Base-by-base conservation (phyloP, 2,888 invertebrate species). In the Pedicia rivosa region DNA sequence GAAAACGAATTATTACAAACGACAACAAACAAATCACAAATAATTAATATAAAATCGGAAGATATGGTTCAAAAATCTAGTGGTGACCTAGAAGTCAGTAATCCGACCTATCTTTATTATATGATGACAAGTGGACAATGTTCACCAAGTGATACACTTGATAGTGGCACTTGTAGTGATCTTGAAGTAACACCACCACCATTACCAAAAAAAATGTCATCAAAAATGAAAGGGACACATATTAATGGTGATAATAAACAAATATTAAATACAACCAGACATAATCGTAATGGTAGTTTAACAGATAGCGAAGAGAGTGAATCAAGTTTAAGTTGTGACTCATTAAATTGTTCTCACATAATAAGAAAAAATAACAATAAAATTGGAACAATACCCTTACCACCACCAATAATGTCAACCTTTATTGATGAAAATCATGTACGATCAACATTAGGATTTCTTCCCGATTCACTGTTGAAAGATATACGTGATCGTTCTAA, bases 91-190 rank as follows among this genome's bases (percentile, higher is more conserved):
- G 54, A 54, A 45, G 53, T 53, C 16, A 48, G 50, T 42, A 50
- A 49, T 48, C 47, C 44, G 35, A 52, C 51, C 36, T 56, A 56
- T 46, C 47, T 55, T 10, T 60, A 56, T 41, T 59, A 54, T 39
- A 49, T 76, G 38, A 78, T 79, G 70, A 75, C 79, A 35, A 81
- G 80, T 52, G 83, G 83, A 2, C 83, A 84, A 52, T 79, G 80
- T 50, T 83, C 83, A 20, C 82, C 83, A 2, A 80, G 59, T 43
- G 83, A 83, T 51, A 83, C 82, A 1, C 56, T 83, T 43, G 84
- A 84, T 59, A 84, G 83, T 40, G 84, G 84, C 31, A 84, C 83
- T 24, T 82, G 84, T 61, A 83, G 82, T 55, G 84, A 84, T 59
- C 65, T 83, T 48, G 83, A 84, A 41, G 40, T 43, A 5, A 44